These are phyloP conservation scores for Lophius americanus DNA, from an alignment of 2,797 vertebrate genomes.

Conservation along the genomic window DNA sequence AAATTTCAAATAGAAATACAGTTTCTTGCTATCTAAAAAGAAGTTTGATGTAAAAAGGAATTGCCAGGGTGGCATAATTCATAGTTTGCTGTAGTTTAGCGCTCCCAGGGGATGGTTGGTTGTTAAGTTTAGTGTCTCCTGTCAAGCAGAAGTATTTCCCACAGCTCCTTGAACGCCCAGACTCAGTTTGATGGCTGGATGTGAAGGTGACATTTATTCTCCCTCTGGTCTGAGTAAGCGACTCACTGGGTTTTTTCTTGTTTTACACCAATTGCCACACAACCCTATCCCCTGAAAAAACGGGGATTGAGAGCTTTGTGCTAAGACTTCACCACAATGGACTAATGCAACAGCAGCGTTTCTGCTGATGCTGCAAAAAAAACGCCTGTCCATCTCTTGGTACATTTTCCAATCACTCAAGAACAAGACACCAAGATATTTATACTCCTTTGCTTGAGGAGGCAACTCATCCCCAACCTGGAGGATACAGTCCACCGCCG, in stretches of 20 bases:
- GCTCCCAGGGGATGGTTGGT: slow-evolving; percentile 24
- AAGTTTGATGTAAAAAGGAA: slow-evolving; percentile 53
- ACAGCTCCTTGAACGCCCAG: slow-evolving; percentile 59
- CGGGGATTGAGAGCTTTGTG: too few species aligned
- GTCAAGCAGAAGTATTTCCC: slow-evolving; percentile 74
- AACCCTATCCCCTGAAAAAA: slow-evolving; percentile 25
- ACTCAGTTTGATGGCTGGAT: slow-evolving; percentile 68
- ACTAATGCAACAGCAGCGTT: too few species aligned
- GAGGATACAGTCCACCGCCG: too few species aligned
- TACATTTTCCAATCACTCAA: too few species aligned
- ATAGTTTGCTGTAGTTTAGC: slow-evolving; percentile 35
- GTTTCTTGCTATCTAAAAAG: slow-evolving; percentile 41
- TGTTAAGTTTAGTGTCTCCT: slow-evolving; percentile 75
- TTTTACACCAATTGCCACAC: slow-evolving; percentile 45
- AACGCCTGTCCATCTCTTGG: too few species aligned
- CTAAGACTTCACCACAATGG: too few species aligned
- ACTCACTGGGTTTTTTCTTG: slow-evolving; percentile 52
- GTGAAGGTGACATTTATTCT: slow-evolving; percentile 70
- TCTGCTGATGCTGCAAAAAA: not conserved
- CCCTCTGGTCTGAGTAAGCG: slow-evolving; percentile 27
- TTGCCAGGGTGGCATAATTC: slow-evolving; percentile 45
- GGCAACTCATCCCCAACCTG: too few species aligned
- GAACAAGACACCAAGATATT: too few species aligned
- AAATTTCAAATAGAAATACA: slow-evolving; percentile 46
- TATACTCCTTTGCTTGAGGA: too few species aligned